Evolutionary conservation across 2,797 vertebrate genomes (phyloP).

Genomic region (Anisognathus igniventris): DNA sequence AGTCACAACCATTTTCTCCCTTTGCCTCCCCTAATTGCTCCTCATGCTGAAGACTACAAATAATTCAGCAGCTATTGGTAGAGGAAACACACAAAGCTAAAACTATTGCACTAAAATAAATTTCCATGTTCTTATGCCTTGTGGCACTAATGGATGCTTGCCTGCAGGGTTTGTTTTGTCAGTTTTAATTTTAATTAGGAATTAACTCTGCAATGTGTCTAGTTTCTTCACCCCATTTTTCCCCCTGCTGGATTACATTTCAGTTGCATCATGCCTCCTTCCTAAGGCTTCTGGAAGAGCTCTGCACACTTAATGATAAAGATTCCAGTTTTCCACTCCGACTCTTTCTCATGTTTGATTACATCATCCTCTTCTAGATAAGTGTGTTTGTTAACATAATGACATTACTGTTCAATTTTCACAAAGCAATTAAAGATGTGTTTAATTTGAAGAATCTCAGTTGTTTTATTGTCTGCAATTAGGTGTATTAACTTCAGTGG

Average conservation of each 20-base stretch:
- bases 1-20: neutral
- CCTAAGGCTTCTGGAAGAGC: neutral
- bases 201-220: constrained; percentile 3
- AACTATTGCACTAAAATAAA: constrained; percentile 16
- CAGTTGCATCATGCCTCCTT: constrained; percentile 1
- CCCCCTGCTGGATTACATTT: neutral
- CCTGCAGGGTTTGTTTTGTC: constrained; percentile 48
- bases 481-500: constrained; percentile 11
- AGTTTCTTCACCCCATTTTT: neutral
- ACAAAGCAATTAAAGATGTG: constrained; percentile 10
- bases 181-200: constrained; percentile 57
- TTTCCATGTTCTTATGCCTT: constrained; percentile 40
- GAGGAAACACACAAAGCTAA: constrained; percentile 28
- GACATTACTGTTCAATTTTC: constrained; percentile 5
- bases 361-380: constrained; percentile 3
- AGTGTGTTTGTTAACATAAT: constrained; percentile 35
- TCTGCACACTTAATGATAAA: neutral
- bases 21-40: neutral
- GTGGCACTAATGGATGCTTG: constrained; percentile 30
- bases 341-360: constrained; percentile 10
- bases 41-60: constrained; percentile 12
- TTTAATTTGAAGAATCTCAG: constrained; percentile 28
- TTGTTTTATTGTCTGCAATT: constrained; percentile 38
- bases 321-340: neutral
- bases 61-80: constrained; percentile 27